Evolutionary conservation across 2,797 vertebrate genomes (phyloP).

Genomic region (Synanceia verrucosa): DNA sequence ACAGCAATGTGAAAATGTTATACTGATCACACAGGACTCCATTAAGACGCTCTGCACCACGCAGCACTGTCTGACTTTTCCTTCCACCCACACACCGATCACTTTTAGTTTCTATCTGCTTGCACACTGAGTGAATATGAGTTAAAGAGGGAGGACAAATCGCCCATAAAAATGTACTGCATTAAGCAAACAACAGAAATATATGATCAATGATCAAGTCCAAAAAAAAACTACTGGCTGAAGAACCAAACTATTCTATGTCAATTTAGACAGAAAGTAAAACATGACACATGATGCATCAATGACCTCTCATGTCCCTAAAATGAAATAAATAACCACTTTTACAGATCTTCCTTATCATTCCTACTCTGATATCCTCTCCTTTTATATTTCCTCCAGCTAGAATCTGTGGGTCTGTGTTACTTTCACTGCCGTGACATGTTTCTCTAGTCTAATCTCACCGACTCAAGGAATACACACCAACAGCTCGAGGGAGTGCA

Average conservation of each 20-base stretch:
- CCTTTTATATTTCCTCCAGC: conserved; percentile 4
- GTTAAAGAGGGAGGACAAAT: neutral
- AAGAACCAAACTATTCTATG: neutral
- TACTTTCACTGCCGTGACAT: conserved; percentile 29
- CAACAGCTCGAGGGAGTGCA: conserved; percentile 38
- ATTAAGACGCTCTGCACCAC: conserved; percentile 24
- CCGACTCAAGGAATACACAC: conserved; percentile 38
- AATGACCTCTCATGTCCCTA: neutral
- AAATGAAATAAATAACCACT: neutral
- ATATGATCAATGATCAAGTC: neutral
- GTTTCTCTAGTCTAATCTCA: conserved; percentile 50
- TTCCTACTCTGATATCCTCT: neutral
- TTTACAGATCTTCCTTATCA: neutral
- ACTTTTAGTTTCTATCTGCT: conserved; percentile 11
- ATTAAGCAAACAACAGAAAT: neutral
- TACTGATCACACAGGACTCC: conserved; percentile 46
- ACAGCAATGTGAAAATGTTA: conserved; percentile 50
- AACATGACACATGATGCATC: neutral
- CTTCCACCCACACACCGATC: conserved; percentile 25
- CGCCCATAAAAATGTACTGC: neutral
- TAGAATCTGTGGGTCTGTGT: conserved; percentile 10
- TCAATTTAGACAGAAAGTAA: neutral
- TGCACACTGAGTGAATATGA: neutral
- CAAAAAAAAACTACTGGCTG: neutral
- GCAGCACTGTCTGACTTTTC: conserved; percentile 31